Percentiles rank a stretch among this genome's conserved stretches.
Conservation (phyloP, 2,797 vertebrate species). For the Leptoclinus maculatus region DNA sequence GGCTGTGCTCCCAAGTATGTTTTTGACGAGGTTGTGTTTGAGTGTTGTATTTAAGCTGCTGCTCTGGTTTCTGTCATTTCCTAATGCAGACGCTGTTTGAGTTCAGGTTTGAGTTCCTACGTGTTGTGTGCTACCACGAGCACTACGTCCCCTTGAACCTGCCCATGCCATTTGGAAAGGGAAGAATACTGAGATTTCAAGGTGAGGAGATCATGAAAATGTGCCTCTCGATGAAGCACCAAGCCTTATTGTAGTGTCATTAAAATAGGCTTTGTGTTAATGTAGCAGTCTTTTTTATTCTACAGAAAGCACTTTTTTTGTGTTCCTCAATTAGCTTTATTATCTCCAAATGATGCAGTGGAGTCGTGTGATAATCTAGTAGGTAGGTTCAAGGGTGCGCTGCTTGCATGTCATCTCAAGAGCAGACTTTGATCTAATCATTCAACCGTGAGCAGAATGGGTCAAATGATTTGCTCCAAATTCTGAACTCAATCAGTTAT, state of each 20-base stretch:
- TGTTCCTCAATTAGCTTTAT: slow-evolving; percentile 83
- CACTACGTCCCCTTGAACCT: slow-evolving; percentile 97
- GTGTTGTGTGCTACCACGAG: slow-evolving; percentile 96
- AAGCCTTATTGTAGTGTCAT: neutral
- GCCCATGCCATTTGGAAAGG: slow-evolving; percentile 97
- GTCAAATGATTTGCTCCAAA: slow-evolving; percentile 25
- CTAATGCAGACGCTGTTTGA: slow-evolving; percentile 93
- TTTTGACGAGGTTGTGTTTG: neutral
- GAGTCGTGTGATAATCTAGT: slow-evolving; percentile 83
- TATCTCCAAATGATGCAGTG: slow-evolving; percentile 78
- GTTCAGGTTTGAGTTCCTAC: slow-evolving; percentile 99
- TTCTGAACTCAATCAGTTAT: slow-evolving; percentile 21
- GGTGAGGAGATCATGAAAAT: slow-evolving; percentile 77
- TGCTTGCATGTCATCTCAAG: slow-evolving; percentile 59
- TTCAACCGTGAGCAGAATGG: slow-evolving; percentile 1
- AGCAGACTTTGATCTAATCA: slow-evolving; percentile 32
- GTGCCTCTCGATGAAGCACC: neutral
- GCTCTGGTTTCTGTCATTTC: slow-evolving; percentile 26
- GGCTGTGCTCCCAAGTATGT: neutral
- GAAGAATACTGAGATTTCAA: slow-evolving; percentile 96
- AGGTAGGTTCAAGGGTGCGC: slow-evolving; percentile 84
- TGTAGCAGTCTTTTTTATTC: slow-evolving; percentile 18
- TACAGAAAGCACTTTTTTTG: slow-evolving; percentile 53
- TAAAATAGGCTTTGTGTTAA: neutral
- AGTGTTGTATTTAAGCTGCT: neutral